A percentile compares a stretch with the other conserved stretches of the same genome.
Evolutionary conservation across 2,888 invertebrate genomes (phyloP).

Genomic region (Argyresthia albistria): DNA sequence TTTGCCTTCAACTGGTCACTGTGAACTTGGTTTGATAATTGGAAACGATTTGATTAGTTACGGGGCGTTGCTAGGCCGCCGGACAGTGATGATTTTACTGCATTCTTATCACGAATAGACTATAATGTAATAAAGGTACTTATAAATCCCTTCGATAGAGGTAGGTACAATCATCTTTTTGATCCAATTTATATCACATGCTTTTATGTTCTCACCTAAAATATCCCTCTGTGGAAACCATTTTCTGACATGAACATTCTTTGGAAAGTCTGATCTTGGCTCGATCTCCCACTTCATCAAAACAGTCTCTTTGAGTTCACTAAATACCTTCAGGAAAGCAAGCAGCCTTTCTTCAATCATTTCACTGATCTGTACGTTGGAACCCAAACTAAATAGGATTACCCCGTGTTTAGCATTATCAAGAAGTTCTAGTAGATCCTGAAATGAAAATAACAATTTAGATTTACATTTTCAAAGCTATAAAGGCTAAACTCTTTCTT

Average conservation of each 20-base stretch:
- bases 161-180: too few species aligned
- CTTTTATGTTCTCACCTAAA: slow-evolving; percentile 20
- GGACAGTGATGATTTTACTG: too few species aligned
- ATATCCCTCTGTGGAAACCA: slow-evolving; percentile 72
- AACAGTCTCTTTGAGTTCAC: slow-evolving; percentile 51
- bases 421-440: slow-evolving; percentile 27
- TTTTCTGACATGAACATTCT: slow-evolving; percentile 49
- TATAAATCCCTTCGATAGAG: too few species aligned
- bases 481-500: too few species aligned
- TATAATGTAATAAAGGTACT: too few species aligned
- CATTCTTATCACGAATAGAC: too few species aligned
- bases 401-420: slow-evolving; percentile 27
- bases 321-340: slow-evolving; percentile 39
- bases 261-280: slow-evolving; percentile 34
- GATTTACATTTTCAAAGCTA: too few species aligned
- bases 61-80: too few species aligned
- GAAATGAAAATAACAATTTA: slow-evolving; percentile 3
- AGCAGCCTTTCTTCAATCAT: slow-evolving; percentile 22
- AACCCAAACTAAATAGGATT: slow-evolving; percentile 33
- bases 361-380: slow-evolving; percentile 23
- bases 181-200: too few species aligned
- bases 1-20: too few species aligned
- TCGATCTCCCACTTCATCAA: slow-evolving; percentile 66
- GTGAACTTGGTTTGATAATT: too few species aligned
- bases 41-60: too few species aligned